A percentile compares a stretch with the other conserved stretches of the same genome.
Evolutionary conservation across 2,888 invertebrate genomes (phyloP).

Genomic region (Melinaea marsaeus): DNA sequence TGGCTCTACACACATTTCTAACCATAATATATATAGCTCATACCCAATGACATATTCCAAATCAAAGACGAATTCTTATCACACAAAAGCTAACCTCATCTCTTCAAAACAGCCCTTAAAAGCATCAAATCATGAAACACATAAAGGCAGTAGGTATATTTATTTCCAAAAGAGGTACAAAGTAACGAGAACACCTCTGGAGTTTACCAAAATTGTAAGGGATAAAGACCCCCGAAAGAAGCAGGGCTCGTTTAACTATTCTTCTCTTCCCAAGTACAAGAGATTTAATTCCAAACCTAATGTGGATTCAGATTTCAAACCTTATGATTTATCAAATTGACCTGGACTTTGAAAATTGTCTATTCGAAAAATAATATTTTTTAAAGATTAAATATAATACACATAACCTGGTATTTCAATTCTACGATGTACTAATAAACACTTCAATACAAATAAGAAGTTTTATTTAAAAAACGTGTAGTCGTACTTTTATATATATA

Average conservation of each 20-base stretch:
- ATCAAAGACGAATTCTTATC: constrained; percentile 7
- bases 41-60: neutral
- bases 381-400: too few species aligned
- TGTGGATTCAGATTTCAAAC: constrained; percentile 31
- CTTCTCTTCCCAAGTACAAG: constrained; percentile 37
- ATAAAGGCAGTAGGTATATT: constrained; percentile 9
- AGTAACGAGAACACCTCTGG: constrained; percentile 1
- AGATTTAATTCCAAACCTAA: constrained; percentile 38
- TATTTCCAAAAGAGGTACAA: constrained; percentile 31
- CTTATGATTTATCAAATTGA: constrained; percentile 17
- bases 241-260: constrained; percentile 25
- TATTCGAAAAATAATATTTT: too few species aligned
- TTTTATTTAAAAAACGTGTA: neutral
- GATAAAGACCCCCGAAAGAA: constrained; percentile 9
- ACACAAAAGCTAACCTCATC: constrained; percentile 7
- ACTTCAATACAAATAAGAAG: constrained; percentile 13
- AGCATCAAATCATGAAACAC: neutral
- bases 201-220: constrained; percentile 6
- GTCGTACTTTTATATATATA: constrained; percentile 6
- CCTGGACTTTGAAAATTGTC: too few species aligned
- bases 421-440: constrained; percentile 34
- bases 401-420: too few species aligned
- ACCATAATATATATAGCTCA: constrained; percentile 9
- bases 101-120: neutral
- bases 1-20: neutral